Evolutionary conservation across 2,113 vertebrate species (phyloP), one percentile per base, ranked within the genome.

Genomic region (Odontophorus gujanensis): DNA sequence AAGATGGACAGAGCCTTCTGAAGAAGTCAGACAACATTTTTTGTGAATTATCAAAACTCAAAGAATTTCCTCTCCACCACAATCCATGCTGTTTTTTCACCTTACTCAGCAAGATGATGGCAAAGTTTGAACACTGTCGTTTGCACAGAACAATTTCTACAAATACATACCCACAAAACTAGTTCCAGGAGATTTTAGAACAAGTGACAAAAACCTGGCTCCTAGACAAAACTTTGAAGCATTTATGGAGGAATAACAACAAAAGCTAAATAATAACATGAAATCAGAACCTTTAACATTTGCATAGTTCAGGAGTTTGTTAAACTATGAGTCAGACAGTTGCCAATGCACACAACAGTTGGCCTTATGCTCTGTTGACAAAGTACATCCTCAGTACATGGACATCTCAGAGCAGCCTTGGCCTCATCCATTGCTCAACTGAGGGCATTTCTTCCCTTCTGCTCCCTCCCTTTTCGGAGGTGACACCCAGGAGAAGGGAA

Each of bases 301-400:
- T 13, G 13, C n/a, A 28, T 11, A 2, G 8, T 30, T 32, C 0
- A 66, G 63, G 45, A 58, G 30, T 77, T 47, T 6, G 67, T 62
- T 16, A 62, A 80, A 47, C 13, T 32, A 61, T 40, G 28, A 82
- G 16, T 13, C 32, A 32, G 63, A 34, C 17, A 80, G 63, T 6
- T 2, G 1, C 14, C 51, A 22, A 19, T 0, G 0, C 61, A 79
- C 51, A 19, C 34, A 17, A 5, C 48, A 24, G 40, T 38, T 50
- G 40, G 25, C 40, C n/a, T 7, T 3, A 13, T 0, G 11, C 22
- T 6, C 0, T 34, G 59, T 75, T 90, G 87, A 45, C 7, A 47
- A 21, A 59, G 81, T 34, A 32, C 38, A 18, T 2, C 28, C 0
- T 47, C n/a, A 32, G 50, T 38, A 80, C 20, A 42, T 30, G 18